A percentile compares a stretch with the other conserved stretches of the same genome.
phyloP scores from a whole-genome alignment of 2,113 vertebrate genomes.

The Sceloporus undulatus region DNA sequence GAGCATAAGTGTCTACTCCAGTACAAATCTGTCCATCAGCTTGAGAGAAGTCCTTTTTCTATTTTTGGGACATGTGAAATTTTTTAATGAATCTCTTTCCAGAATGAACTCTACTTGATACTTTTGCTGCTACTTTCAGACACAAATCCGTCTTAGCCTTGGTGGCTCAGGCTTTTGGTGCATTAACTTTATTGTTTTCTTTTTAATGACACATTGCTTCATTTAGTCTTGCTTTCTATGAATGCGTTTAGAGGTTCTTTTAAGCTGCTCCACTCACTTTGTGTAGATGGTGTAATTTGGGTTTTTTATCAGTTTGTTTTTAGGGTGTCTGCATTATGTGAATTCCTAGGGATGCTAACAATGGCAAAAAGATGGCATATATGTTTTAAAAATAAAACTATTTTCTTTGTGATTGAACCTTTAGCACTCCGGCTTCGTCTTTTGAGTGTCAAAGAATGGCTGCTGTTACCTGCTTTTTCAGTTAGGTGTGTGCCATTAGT shows the following conservation, averaged over 20 bases:
- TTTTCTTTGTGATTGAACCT: neutral
- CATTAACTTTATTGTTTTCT: neutral
- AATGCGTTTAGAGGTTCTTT: neutral
- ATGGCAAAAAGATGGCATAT: neutral
- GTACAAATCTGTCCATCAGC: too few species aligned
- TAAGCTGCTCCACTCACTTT: neutral
- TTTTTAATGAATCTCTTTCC: too few species aligned
- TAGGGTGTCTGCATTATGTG: neutral
- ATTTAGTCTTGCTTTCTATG: neutral
- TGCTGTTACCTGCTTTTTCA: neutral
- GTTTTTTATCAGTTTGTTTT: neutral
- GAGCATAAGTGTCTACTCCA: too few species aligned
- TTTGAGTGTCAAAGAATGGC: neutral
- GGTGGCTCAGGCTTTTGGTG: neutral
- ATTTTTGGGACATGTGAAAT: too few species aligned
- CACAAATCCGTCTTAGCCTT: too few species aligned
- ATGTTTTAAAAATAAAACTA: neutral
- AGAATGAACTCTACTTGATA: neutral
- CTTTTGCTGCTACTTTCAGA: neutral
- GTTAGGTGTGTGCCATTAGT: neutral
- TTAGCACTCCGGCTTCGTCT: neutral
- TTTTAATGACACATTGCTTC: neutral
- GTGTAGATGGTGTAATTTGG: neutral
- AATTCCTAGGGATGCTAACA: neutral
- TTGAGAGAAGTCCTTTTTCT: too few species aligned